Conservation (phyloP, 2,113 vertebrate species). For the Oreochromis aureus region DNA sequence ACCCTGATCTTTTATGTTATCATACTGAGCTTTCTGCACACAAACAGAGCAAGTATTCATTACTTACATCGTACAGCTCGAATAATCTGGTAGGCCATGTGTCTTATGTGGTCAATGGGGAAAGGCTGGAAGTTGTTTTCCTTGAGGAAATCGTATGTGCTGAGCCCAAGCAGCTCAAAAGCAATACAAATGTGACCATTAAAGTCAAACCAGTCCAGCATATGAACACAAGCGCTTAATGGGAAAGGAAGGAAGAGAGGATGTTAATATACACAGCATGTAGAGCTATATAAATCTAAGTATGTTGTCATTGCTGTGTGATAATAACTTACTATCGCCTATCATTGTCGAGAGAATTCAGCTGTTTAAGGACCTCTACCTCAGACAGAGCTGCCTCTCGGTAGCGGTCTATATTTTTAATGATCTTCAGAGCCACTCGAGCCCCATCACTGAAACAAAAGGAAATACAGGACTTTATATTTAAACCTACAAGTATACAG, state of each 20-base stretch:
- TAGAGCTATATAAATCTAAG: neutral
- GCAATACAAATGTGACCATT: slow-evolving; percentile 92
- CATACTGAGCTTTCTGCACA: no score
- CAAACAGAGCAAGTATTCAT: neutral
- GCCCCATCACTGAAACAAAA: slow-evolving; percentile 69
- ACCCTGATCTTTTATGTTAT: neutral
- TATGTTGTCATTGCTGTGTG: neutral
- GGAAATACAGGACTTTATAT: neutral
- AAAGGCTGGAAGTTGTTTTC: slow-evolving; percentile 96
- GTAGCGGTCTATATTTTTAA: slow-evolving; percentile 97
- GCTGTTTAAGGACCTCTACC: slow-evolving; percentile 89
- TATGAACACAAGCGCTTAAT: slow-evolving; percentile 88
- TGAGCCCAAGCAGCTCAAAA: slow-evolving; percentile 94
- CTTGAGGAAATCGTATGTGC: slow-evolving; percentile 96
- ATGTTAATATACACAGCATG: neutral
- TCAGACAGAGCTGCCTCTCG: slow-evolving; percentile 93
- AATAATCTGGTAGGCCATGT: slow-evolving; percentile 92
- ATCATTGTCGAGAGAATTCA: slow-evolving; percentile 83
- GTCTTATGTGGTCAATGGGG: slow-evolving; percentile 86
- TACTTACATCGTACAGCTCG: slow-evolving; percentile 90
- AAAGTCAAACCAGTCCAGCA: slow-evolving; percentile 96
- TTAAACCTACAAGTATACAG: neutral
- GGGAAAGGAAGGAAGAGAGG: neutral
- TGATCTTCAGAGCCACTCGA: slow-evolving; percentile 94
- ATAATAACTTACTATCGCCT: slow-evolving; percentile 66